Conservation (phyloP, 2,113 vertebrate genomes). For the Scopus umbretta region DNA sequence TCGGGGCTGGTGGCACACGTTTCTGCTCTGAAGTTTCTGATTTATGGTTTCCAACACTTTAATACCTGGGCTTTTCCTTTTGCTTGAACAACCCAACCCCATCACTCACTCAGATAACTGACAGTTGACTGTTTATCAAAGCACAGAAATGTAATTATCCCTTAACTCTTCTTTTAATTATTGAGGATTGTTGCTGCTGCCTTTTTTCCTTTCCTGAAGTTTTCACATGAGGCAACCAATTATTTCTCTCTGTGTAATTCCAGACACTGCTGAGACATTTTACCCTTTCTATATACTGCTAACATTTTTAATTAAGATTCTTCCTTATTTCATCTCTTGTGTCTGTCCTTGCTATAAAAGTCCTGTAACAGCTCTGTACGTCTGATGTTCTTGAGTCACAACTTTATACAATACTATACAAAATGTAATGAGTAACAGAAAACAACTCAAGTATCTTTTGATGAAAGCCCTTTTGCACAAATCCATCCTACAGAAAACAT, state of each 20-base stretch:
- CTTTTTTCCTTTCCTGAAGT: not conserved
- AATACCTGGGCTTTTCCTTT: not conserved
- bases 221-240: constrained; percentile 17
- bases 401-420: not conserved
- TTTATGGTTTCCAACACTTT: not conserved
- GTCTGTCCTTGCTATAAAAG: not conserved
- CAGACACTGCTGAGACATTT: not conserved
- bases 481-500: not conserved
- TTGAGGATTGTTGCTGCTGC: not conserved
- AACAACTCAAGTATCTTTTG: not conserved
- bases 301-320: constrained; percentile 16
- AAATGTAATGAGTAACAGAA: not conserved
- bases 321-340: not conserved
- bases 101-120: not conserved
- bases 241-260: not conserved
- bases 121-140: not conserved
- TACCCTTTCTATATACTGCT: not conserved
- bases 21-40: not conserved
- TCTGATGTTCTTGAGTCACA: not conserved
- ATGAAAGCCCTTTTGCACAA: not conserved
- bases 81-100: not conserved
- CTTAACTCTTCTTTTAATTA: constrained; percentile 16
- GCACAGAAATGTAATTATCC: constrained; percentile 17
- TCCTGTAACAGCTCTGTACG: not conserved
- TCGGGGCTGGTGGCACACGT: rapidly evolving